Percentiles rank a stretch among this genome's conserved stretches.
These are phyloP conservation scores for Lymantria dispar DNA, from an alignment of 2,888 invertebrate species.

Conservation along the genomic window DNA sequence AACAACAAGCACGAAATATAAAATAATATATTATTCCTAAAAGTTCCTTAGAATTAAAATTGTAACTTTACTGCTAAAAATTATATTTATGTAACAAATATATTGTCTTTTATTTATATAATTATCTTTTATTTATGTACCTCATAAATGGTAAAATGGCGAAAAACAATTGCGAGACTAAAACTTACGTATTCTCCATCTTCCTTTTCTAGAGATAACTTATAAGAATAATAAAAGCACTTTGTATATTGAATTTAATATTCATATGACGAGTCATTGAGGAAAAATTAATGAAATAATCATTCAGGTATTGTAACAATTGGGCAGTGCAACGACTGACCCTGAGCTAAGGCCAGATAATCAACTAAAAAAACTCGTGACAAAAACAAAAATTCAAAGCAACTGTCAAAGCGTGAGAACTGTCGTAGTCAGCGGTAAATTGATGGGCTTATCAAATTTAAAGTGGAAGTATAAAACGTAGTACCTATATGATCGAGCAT, in stretches of 20 bases:
- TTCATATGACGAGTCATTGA: constrained; percentile 42
- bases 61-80: no score
- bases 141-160: no score
- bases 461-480: neutral
- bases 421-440: constrained; percentile 15
- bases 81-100: no score
- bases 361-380: constrained; percentile 29
- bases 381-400: constrained; percentile 34
- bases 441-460: neutral
- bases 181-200: no score
- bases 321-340: constrained; percentile 43
- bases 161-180: no score
- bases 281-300: constrained; percentile 36
- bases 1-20: no score
- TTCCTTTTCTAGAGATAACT: no score
- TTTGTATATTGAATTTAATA: neutral
- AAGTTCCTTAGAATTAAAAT: no score
- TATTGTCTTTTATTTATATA: no score
- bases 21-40: no score
- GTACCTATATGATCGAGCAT: neutral
- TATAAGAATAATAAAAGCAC: no score
- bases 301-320: constrained; percentile 41
- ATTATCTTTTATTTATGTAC: no score
- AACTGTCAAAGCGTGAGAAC: constrained; percentile 32
- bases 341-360: constrained; percentile 44